Evolutionary conservation across 2,797 vertebrate genomes (phyloP), one percentile per base, ranked within the genome.

Genomic region (Columba guinea): DNA sequence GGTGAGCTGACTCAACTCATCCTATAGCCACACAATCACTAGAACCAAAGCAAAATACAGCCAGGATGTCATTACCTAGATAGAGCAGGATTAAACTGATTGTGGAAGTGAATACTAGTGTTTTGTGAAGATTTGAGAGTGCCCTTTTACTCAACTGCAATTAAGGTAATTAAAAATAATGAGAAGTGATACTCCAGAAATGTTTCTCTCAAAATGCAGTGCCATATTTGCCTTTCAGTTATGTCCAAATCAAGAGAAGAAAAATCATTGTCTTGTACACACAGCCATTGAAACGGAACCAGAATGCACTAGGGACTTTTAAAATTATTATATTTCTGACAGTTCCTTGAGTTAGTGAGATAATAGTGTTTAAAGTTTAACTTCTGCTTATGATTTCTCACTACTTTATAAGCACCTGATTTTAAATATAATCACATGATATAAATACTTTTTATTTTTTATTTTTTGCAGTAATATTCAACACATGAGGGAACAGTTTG

Each of bases 401-500:
- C 39, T 75, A 44, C n/a, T 77, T 32, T 22, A 9, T 39, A 71
- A 80, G 12, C 22, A 41, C 19, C 20, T 88, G 30, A 56, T 75
- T 74, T 77, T 71, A 84, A 49, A 26, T 88, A n/a, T 14, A 5
- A 34, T n/a, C 21, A 21, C 5, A 6, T 49, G 13, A 53, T 53
- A 30, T 17, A 84, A 88, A 41, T 91, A 53, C 39, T 64, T 44
- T 27, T 58, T 27, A 49, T 82, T 55, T 77, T 94, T 86, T 3
- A 4, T 23, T n/a, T 94, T 94, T 95, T 96, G 35, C 98, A 99
- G 99, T 94, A 99, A 99, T 79, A 99, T 99, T 89, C 91, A 98
- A 95, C 98, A 98, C 90, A 99, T 99, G 99, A 97, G 98, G 92
- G 94, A 98, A 77, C 99, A 99, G 97, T 98, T 99, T 68, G 98